Base-by-base conservation (phyloP, 2,888 invertebrate genomes). In the Drosophila prolongata region DNA sequence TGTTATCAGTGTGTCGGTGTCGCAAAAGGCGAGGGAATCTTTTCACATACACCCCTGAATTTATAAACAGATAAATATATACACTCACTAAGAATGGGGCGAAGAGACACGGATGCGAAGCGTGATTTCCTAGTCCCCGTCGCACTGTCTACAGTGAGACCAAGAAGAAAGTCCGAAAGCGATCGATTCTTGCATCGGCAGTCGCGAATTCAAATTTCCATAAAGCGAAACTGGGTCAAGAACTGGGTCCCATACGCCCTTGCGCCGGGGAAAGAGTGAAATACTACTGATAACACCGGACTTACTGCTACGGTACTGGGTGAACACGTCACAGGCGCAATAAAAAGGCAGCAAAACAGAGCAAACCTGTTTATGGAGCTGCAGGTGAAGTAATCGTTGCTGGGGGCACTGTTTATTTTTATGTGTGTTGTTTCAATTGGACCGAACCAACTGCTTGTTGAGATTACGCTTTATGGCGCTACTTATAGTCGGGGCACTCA, bases 401-500 rank as follows among this genome's bases (percentile, higher is more conserved):
- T 66, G 66, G 66, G 62, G 66, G 35, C 35, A 49, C 14, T 65
- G 64, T 55, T 56, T 69, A 40, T 8, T 47, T 64, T 55, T 55
- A 47, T 40, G 57, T 65, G 53, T 67, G 67, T 40, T 59, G 40
- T 54, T 66, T 37, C 67, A 54, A 67, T 54, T 54, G 65, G 46
- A 11, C 53, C 53, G 16, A 30, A 35, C 19, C 67, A 65, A 54
- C 67, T 65, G 67, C 49, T 50, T 42, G 50, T 68, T 58, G 44
- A 68, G 71, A 68, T 68, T 68, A 68, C 46, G 34, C 46, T 66
- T 66, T 47, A 66, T 56, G 40, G 67, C 16, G 19, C 59, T 58
- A 38, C 49, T 70, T 43, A 58, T 58, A 44, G 71, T 24, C 27
- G 5, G 6, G 38, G 42, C 42, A 64, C 42, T 49, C 68, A 34